Conservation (phyloP, 2,888 invertebrate genomes). For the Orchestes rusci region DNA sequence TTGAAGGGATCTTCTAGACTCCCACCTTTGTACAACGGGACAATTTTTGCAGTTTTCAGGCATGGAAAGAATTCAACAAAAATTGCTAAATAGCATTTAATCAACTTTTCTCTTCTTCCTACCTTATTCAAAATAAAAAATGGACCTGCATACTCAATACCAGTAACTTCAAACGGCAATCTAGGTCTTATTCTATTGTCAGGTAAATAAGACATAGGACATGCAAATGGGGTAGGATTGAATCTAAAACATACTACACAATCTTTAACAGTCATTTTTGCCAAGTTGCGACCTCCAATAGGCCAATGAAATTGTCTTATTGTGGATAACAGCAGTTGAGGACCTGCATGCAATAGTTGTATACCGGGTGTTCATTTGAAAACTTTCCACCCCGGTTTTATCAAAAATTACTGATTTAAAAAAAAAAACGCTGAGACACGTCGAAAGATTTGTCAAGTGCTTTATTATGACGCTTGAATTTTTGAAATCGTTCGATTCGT, state of each 20-base stretch:
- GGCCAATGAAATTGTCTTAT: conserved; percentile 12
- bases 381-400: too few relatives aligned
- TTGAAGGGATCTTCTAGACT: too few relatives aligned
- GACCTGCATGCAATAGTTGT: conserved; percentile 9
- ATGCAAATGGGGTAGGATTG: conserved; percentile 7
- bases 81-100: conserved; percentile 2
- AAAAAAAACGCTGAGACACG: too few relatives aligned
- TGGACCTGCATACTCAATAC: conserved; percentile 14
- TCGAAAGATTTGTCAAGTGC: too few relatives aligned
- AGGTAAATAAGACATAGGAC: conserved; percentile 9
- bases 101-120: conserved; percentile 1
- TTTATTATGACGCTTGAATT: too few relatives aligned
- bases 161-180: conserved; percentile 14
- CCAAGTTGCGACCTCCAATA: conserved; percentile 8
- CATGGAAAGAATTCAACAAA: too few relatives aligned
- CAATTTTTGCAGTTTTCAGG: too few relatives aligned
- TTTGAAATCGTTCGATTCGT: too few relatives aligned
- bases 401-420: too few relatives aligned
- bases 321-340: conserved; percentile 8
- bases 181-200: conserved; percentile 6
- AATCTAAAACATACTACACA: conserved; percentile 16
- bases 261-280: conserved; percentile 9
- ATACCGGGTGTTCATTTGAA: too few relatives aligned
- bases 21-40: too few relatives aligned
- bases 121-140: conserved; percentile 5